These are phyloP conservation scores for Hydriomena furcata DNA, from an alignment of 2,888 invertebrate genomes.

Conservation along the genomic window DNA sequence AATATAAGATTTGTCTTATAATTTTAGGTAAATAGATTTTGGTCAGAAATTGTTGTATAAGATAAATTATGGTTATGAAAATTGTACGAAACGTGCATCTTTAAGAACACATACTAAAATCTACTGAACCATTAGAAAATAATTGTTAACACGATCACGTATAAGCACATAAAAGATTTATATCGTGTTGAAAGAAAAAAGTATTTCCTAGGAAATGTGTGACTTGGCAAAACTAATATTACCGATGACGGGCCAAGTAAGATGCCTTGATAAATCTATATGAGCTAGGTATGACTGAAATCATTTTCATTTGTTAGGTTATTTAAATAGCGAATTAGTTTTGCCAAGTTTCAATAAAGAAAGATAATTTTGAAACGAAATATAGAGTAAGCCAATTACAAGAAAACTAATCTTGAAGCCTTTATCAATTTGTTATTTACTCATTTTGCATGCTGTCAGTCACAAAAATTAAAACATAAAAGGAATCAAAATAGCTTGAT, in stretches of 20 bases:
- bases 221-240: slow-evolving; percentile 52
- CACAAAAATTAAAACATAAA: slow-evolving; percentile 72
- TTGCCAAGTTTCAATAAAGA: slow-evolving; percentile 43
- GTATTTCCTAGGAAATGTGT: slow-evolving; percentile 33
- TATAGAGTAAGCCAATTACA: slow-evolving; percentile 71
- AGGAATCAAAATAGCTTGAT: slow-evolving; percentile 56
- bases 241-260: neutral
- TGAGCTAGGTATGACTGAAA: neutral
- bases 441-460: slow-evolving; percentile 77
- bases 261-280: neutral
- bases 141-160: slow-evolving; percentile 77
- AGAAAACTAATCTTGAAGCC: slow-evolving; percentile 67
- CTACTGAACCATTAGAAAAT: slow-evolving; percentile 70
- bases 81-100: slow-evolving; percentile 51
- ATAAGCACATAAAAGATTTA: slow-evolving; percentile 64
- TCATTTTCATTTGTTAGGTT: neutral
- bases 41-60: no score
- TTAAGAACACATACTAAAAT: slow-evolving; percentile 69
- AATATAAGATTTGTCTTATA: no score
- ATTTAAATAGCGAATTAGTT: slow-evolving; percentile 33
- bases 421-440: slow-evolving; percentile 60
- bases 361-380: slow-evolving; percentile 69
- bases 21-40: no score
- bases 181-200: slow-evolving; percentile 40
- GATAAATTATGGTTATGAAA: no score